Conservation (phyloP, 1,140 invertebrate species). For the Diploscapter pachys region DNA sequence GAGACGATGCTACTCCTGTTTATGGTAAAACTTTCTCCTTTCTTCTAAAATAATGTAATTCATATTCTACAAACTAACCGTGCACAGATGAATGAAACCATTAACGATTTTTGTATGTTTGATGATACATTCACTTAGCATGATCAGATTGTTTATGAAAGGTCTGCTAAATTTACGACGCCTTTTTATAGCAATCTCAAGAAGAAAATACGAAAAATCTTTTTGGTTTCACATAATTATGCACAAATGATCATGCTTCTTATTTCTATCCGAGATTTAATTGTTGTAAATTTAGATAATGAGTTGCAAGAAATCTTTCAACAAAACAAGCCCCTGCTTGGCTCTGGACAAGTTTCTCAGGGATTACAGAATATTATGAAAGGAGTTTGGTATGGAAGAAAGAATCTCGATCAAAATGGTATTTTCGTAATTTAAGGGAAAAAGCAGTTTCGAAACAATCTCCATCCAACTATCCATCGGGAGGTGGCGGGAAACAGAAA, state of each 20-base stretch:
- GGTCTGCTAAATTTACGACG: too few species aligned
- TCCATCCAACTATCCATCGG: slow-evolving; percentile 11
- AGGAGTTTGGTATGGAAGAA: slow-evolving; percentile 43
- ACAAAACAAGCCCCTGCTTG: slow-evolving; percentile 43
- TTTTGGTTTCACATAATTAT: too few species aligned
- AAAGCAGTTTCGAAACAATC: slow-evolving; percentile 47
- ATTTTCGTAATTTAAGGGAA: slow-evolving; percentile 9
- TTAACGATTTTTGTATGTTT: too few species aligned
- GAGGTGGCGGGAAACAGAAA: slow-evolving; percentile 21
- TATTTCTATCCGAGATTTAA: too few species aligned
- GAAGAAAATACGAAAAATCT: too few species aligned
- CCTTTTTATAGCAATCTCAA: too few species aligned
- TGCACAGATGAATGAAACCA: too few species aligned
- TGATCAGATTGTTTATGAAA: too few species aligned
- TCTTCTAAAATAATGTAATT: slow-evolving; percentile 46
- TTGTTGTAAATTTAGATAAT: neutral
- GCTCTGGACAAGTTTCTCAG: slow-evolving; percentile 4
- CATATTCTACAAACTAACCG: neutral
- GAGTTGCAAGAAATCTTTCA: slow-evolving; percentile 44
- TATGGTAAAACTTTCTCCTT: slow-evolving; percentile 50
- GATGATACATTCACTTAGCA: too few species aligned
- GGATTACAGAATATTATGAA: slow-evolving; percentile 52
- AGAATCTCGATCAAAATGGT: neutral
- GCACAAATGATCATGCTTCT: too few species aligned
- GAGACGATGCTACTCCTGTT: slow-evolving; percentile 51